A percentile compares a stretch with the other conserved stretches of the same genome.
Evolutionary conservation across 35 echinoderm and acorn worm genomes (phyloP).

Genomic region (Ptychodera flava): DNA sequence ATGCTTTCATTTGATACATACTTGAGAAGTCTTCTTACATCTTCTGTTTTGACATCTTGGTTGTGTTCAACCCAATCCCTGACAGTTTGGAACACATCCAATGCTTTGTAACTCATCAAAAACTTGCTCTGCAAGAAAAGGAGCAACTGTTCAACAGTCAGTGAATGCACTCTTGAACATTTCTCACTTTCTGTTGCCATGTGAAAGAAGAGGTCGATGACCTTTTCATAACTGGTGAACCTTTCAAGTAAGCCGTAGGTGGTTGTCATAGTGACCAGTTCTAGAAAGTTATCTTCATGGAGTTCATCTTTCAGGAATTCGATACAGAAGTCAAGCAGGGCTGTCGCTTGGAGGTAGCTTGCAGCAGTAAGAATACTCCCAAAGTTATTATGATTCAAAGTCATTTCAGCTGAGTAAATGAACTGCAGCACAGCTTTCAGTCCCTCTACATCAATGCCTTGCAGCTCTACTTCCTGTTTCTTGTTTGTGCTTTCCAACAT

Average conservation of each 20-base stretch:
- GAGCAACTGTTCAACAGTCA: not conserved
- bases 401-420: slow-evolving; percentile 39
- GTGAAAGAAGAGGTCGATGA: not conserved
- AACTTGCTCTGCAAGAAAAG: not conserved
- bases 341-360: not conserved
- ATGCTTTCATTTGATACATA: no score
- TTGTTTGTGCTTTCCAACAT: slow-evolving; percentile 30
- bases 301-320: not conserved
- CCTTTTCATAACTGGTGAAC: not conserved
- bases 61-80: not conserved
- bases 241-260: not conserved
- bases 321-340: not conserved
- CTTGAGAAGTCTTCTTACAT: not conserved
- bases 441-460: slow-evolving; percentile 11
- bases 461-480: slow-evolving; percentile 16
- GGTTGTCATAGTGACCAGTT: not conserved
- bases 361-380: not conserved
- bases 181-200: not conserved
- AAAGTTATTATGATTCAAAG: not conserved
- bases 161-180: not conserved
- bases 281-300: not conserved
- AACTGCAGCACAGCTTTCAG: slow-evolving; percentile 51
- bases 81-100: not conserved
- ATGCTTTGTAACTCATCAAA: not conserved
- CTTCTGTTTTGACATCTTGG: not conserved